A percentile compares a stretch with the other conserved stretches of the same genome.
phyloP scores from a whole-genome alignment of 1,140 invertebrate genomes.

The Odontomachus brunneus region DNA sequence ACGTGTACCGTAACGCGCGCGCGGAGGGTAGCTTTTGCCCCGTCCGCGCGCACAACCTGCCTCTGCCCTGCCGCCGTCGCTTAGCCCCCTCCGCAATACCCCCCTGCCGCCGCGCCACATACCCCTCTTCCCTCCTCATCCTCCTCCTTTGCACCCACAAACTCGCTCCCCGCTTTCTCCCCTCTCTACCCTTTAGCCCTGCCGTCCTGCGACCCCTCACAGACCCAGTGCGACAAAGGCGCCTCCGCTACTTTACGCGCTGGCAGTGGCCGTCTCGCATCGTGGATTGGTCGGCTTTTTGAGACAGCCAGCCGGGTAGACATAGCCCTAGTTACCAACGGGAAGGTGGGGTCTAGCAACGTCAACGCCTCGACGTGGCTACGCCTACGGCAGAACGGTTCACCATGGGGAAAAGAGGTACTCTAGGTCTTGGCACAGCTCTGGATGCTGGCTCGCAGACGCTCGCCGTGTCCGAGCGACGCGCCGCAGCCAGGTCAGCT shows the following conservation, averaged over 20 bases:
- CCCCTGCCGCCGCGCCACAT: neutral
- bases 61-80: neutral
- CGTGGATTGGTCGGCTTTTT: conserved; percentile 85
- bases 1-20: conserved; percentile 2
- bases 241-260: conserved; percentile 81
- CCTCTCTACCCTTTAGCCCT: conserved; percentile 49
- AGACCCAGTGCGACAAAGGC: conserved; percentile 70
- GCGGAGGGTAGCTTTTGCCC: conserved; percentile 67
- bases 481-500: conserved; percentile 21
- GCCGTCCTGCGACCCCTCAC: conserved; percentile 58
- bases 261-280: conserved; percentile 85
- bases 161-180: conserved; percentile 21
- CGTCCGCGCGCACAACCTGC: conserved; percentile 47
- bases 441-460: conserved; percentile 15
- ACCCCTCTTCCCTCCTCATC: conserved; percentile 4
- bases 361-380: conserved; percentile 79
- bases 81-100: conserved; percentile 14
- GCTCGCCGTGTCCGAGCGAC: neutral
- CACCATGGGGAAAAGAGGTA: conserved; percentile 75
- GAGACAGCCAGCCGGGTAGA: conserved; percentile 80
- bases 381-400: conserved; percentile 81
- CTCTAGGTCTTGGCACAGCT: conserved; percentile 16
- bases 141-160: conserved; percentile 35
- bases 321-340: conserved; percentile 84
- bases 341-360: conserved; percentile 77